Conservation (phyloP, 2,888 invertebrate species). For the Spisula solida region DNA sequence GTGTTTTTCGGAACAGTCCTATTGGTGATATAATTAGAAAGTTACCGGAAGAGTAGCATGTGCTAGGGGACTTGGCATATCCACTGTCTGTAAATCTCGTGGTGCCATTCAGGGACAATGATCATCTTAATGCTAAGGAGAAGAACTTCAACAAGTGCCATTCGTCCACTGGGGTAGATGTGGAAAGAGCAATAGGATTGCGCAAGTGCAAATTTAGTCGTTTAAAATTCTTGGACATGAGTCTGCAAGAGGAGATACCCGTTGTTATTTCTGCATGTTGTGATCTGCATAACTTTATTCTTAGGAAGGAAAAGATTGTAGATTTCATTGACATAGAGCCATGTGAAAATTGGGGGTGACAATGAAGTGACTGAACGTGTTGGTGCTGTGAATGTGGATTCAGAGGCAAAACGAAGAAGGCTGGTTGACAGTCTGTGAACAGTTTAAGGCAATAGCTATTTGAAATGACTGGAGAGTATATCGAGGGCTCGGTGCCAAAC, state of each 20-base stretch:
- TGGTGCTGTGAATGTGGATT: too few relatives aligned
- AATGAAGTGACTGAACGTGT: too few relatives aligned
- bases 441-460: too few relatives aligned
- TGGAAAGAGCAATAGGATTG: neutral
- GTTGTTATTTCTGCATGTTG: neutral
- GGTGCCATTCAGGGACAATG: slow-evolving; percentile 61
- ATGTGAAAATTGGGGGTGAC: too few relatives aligned
- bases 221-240: slow-evolving; percentile 31
- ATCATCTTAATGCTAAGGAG: slow-evolving; percentile 34
- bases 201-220: neutral
- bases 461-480: too few relatives aligned
- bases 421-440: too few relatives aligned
- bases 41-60: slow-evolving; percentile 51
- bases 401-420: too few relatives aligned
- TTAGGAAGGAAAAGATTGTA: neutral
- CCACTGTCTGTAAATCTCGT: slow-evolving; percentile 46
- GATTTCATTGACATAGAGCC: too few relatives aligned
- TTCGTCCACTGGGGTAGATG: slow-evolving; percentile 20
- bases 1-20: slow-evolving; percentile 59
- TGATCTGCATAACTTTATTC: neutral
- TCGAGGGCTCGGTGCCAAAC: too few relatives aligned
- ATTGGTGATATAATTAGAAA: neutral
- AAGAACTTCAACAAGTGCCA: slow-evolving; percentile 51
- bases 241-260: neutral
- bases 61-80: slow-evolving; percentile 65